Evolutionary conservation across 2,797 vertebrate species (phyloP).

Genomic region (Botia kubotai): DNA sequence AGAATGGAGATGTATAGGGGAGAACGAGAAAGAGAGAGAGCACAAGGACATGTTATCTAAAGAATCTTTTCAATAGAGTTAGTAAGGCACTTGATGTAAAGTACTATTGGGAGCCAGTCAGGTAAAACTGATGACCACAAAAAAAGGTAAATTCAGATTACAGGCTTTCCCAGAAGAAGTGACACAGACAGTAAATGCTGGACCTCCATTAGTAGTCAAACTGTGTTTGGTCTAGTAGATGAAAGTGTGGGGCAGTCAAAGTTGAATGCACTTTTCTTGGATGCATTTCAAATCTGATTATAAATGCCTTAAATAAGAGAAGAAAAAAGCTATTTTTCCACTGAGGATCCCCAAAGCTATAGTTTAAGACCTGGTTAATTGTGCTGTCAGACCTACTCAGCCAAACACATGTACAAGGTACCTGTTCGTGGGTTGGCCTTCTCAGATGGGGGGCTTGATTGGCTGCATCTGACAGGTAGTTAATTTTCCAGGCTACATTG

Average conservation of each 20-base stretch:
- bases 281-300: slow-evolving; percentile 38
- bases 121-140: slow-evolving; percentile 51
- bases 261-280: slow-evolving; percentile 24
- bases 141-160: slow-evolving; percentile 46
- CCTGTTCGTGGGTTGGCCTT: not conserved
- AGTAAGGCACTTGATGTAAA: slow-evolving; percentile 50
- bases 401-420: not conserved
- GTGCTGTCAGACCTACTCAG: slow-evolving; percentile 41
- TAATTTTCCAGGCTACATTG: slow-evolving; percentile 72
- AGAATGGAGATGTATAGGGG: slow-evolving; percentile 25
- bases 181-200: slow-evolving; percentile 4
- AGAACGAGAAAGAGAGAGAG: not conserved
- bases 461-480: slow-evolving; percentile 77
- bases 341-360: not conserved
- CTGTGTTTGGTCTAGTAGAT: not conserved
- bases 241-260: slow-evolving; percentile 24
- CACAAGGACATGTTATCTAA: slow-evolving; percentile 20
- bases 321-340: not conserved
- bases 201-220: slow-evolving; percentile 23
- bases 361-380: slow-evolving; percentile 29
- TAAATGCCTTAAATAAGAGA: slow-evolving; percentile 5
- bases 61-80: slow-evolving; percentile 30
- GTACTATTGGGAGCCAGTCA: slow-evolving; percentile 48
- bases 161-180: slow-evolving; percentile 22
- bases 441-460: slow-evolving; percentile 73